Conservation (phyloP, 2,888 invertebrate species). For the Tenthredo notha region DNA sequence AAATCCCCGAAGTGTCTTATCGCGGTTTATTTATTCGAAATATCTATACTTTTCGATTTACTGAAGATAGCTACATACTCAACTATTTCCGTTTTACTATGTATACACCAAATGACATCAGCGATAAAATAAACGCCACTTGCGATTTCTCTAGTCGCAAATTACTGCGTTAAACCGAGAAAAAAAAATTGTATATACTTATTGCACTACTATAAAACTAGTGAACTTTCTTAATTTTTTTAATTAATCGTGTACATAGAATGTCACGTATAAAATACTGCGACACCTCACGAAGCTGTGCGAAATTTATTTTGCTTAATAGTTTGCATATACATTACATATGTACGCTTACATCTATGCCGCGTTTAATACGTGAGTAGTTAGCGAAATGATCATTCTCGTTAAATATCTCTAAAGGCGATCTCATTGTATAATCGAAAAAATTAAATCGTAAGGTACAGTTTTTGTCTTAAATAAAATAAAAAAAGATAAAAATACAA, state of each 20-base stretch:
- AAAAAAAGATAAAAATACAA: background rate
- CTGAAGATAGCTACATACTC: background rate
- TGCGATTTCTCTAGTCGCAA: background rate
- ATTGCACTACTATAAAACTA: background rate
- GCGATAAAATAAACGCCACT: background rate
- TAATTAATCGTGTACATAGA: background rate
- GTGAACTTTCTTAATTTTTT: background rate
- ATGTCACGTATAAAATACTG: background rate
- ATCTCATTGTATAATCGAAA: background rate
- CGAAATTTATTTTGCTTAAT: slow-evolving; percentile 39
- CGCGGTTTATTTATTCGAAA: slow-evolving; percentile 17
- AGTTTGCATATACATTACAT: background rate
- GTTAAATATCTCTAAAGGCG: background rate
- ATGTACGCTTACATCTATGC: background rate
- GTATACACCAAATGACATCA: slow-evolving; percentile 23
- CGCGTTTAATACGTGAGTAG: slow-evolving; percentile 19
- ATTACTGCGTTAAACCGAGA: background rate
- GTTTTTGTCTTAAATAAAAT: too few relatives aligned
- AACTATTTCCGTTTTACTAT: background rate
- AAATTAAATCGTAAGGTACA: background rate
- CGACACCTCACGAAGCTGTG: background rate
- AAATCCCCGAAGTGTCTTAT: slow-evolving; percentile 37
- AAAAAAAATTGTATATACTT: background rate
- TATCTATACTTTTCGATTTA: background rate
- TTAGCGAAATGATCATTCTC: background rate